A percentile compares a stretch with the other conserved stretches of the same genome.
These are phyloP conservation scores for Tinamus major DNA, from an alignment of 2,797 vertebrate genomes.

Conservation along the genomic window DNA sequence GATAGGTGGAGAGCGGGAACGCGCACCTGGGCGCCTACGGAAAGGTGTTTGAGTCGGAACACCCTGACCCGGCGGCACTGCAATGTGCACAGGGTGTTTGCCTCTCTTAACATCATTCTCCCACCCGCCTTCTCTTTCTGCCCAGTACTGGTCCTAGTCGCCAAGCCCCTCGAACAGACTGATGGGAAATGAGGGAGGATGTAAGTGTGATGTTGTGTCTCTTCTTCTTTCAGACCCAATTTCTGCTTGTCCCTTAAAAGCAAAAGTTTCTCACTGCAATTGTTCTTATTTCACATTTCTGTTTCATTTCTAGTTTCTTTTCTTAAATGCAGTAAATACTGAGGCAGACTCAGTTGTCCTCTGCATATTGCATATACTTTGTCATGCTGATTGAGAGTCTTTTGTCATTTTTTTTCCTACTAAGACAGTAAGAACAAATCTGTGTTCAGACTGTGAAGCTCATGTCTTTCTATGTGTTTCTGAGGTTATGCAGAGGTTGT, in stretches of 20 bases:
- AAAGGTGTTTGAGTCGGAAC: too few species aligned
- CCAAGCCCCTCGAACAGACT: neutral
- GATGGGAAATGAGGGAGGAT: neutral
- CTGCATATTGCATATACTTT: neutral
- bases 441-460: neutral
- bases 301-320: neutral
- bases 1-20: too few species aligned
- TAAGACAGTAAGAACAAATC: neutral
- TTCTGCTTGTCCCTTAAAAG: neutral
- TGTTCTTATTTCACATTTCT: rapidly evolving
- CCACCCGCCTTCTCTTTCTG: neutral
- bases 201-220: rapidly evolving
- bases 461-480: neutral
- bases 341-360: neutral
- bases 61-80: too few species aligned
- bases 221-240: neutral
- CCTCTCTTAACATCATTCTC: neutral
- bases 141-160: neutral
- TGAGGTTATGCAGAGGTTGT: neutral
- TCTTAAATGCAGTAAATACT: neutral
- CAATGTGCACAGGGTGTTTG: neutral
- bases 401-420: neutral
- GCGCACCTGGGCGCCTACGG: too few species aligned
- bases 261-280: neutral
- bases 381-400: neutral